Evolutionary conservation across 2,113 vertebrate species (phyloP).

Genomic region (Eudyptes chrysolophus): DNA sequence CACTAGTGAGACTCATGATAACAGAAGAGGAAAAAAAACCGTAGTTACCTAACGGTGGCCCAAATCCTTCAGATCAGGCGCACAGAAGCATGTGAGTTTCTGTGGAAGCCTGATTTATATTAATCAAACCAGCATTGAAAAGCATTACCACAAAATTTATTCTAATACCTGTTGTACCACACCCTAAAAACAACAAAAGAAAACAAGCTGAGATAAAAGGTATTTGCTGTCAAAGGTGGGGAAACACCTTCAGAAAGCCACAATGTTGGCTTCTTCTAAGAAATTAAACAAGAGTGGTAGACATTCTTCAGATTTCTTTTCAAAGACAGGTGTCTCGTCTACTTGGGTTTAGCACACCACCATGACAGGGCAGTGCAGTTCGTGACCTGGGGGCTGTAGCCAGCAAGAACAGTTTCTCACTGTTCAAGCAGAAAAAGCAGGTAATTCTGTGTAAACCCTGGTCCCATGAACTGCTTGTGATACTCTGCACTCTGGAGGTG

Average conservation of each 20-base stretch:
- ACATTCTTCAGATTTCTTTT: neutral
- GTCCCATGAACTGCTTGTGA: neutral
- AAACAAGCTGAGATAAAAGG: conserved; percentile 6
- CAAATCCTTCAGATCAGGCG: neutral
- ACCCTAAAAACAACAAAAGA: neutral
- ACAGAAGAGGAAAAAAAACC: neutral
- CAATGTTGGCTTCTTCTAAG: neutral
- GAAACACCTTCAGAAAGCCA: conserved; percentile 1
- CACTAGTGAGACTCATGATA: neutral
- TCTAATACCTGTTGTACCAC: neutral
- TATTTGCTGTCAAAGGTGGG: neutral
- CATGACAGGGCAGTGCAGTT: neutral
- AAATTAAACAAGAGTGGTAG: neutral
- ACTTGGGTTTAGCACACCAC: neutral
- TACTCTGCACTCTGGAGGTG: neutral
- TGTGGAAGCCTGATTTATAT: neutral
- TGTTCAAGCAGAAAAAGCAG: neutral
- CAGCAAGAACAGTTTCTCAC: neutral
- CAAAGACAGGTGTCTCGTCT: neutral
- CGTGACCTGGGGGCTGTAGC: neutral
- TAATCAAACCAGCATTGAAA: neutral
- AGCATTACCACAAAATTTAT: neutral
- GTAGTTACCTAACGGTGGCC: neutral
- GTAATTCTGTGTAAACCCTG: neutral
- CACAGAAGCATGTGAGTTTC: neutral